These are phyloP conservation scores for Drosophila rubida DNA, from an alignment of 2,888 invertebrate species.

Conservation along the genomic window DNA sequence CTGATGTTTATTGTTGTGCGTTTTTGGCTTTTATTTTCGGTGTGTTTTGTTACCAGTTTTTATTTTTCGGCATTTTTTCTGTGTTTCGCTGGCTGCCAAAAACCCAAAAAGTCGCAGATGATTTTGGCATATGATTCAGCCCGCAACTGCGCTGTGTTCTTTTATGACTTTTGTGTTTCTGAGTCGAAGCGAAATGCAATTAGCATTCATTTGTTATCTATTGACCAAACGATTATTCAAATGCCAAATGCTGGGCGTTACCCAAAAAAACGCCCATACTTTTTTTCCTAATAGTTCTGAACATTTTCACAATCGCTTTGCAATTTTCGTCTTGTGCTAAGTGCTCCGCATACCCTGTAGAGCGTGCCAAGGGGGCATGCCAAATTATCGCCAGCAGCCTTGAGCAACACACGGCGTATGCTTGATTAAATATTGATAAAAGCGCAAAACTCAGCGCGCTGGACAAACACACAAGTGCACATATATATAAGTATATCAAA, in stretches of 20 bases:
- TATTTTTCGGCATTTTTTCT: constrained; percentile 19
- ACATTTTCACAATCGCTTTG: constrained; percentile 1
- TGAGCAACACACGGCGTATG: constrained; percentile 29
- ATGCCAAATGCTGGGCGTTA: constrained; percentile 45
- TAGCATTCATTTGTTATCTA: constrained; percentile 65
- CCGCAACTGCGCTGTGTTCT: constrained; percentile 13
- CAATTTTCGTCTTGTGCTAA: constrained; percentile 6
- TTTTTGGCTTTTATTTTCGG: constrained; percentile 20
- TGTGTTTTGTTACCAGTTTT: constrained; percentile 38
- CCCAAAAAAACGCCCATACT: constrained; percentile 36
- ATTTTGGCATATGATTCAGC: constrained; percentile 57
- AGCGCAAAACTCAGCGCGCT: constrained; percentile 21
- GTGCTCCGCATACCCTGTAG: constrained; percentile 4
- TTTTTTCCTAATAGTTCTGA: neutral
- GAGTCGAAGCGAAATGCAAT: constrained; percentile 57
- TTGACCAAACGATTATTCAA: constrained; percentile 31
- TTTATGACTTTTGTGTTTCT: constrained; percentile 7
- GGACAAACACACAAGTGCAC: constrained; percentile 3
- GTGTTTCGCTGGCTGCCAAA: constrained; percentile 28
- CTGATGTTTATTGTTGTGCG: constrained; percentile 30
- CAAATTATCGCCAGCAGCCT: neutral
- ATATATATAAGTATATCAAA: neutral
- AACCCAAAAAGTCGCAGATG: constrained; percentile 13
- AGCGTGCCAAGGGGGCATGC: neutral
- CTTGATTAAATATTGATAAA: constrained; percentile 70